A percentile compares a stretch with the other conserved stretches of the same genome.
Conservation (phyloP, 2,797 vertebrate genomes). For the Peromyscus eremicus region DNA sequence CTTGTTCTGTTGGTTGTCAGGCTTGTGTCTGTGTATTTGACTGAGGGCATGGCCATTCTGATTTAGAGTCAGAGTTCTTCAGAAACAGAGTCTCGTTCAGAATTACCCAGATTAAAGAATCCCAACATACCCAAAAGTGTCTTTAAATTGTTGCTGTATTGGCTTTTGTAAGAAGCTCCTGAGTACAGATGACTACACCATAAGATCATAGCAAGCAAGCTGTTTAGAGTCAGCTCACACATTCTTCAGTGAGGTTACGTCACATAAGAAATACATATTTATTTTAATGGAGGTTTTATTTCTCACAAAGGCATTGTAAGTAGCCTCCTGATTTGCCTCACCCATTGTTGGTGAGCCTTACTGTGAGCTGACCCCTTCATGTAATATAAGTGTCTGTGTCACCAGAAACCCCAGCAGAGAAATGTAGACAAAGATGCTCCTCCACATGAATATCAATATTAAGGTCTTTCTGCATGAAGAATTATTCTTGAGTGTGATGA, state of each 20-base stretch:
- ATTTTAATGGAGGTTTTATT: neutral
- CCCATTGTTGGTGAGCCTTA: neutral
- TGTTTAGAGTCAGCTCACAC: neutral
- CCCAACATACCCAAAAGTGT: neutral
- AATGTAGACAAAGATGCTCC: neutral
- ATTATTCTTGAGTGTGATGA: neutral
- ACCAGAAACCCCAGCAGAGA: neutral
- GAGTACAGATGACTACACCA: accelerated
- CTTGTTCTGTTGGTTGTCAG: neutral
- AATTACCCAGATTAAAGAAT: neutral
- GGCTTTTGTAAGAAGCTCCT: neutral
- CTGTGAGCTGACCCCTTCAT: neutral
- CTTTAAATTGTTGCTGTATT: neutral
- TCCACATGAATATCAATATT: neutral
- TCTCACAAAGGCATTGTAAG: neutral
- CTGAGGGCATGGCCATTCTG: neutral
- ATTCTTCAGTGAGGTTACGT: neutral
- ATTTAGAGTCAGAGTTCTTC: neutral
- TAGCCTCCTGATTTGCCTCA: neutral
- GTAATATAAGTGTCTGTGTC: neutral
- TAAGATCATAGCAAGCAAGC: neutral
- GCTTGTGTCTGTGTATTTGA: neutral
- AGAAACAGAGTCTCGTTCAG: neutral
- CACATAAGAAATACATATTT: neutral
- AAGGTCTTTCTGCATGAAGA: neutral